Percentiles rank a stretch among this genome's conserved stretches.
Conservation (phyloP, 1,140 invertebrate species). For the Lepidurus arcticus region DNA sequence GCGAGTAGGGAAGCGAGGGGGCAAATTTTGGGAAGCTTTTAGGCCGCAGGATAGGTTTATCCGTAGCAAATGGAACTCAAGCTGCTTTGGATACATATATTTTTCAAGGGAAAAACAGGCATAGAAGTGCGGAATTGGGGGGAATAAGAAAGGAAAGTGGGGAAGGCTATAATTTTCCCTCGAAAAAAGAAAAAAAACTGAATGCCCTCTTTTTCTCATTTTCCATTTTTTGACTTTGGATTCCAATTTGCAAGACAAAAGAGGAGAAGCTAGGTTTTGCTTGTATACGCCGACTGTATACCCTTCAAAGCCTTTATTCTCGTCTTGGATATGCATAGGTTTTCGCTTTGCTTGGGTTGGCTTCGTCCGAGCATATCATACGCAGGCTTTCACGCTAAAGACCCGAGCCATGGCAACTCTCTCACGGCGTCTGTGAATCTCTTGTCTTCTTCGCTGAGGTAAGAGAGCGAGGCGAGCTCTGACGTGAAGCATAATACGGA, state of each 20-base stretch:
- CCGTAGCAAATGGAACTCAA: conserved; percentile 13
- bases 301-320: background rate
- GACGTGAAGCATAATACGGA: background rate
- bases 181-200: background rate
- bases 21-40: background rate
- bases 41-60: background rate
- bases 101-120: background rate
- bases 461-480: background rate
- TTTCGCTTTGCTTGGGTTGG: background rate
- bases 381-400: conserved; percentile 9
- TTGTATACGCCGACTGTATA: background rate
- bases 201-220: background rate
- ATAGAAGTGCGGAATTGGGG: background rate
- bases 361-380: conserved; percentile 14
- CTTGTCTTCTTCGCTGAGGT: background rate
- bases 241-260: conserved; percentile 16
- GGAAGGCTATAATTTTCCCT: background rate
- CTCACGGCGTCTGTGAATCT: background rate
- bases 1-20: background rate
- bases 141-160: background rate
- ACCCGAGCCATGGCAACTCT: background rate
- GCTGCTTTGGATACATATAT: conserved; percentile 16
- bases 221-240: background rate
- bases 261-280: background rate
- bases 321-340: background rate